A percentile compares a stretch with the other conserved stretches of the same genome.
These are phyloP conservation scores for Physeter macrocephalus DNA, from an alignment of 2,113 vertebrate genomes.

Conservation along the genomic window DNA sequence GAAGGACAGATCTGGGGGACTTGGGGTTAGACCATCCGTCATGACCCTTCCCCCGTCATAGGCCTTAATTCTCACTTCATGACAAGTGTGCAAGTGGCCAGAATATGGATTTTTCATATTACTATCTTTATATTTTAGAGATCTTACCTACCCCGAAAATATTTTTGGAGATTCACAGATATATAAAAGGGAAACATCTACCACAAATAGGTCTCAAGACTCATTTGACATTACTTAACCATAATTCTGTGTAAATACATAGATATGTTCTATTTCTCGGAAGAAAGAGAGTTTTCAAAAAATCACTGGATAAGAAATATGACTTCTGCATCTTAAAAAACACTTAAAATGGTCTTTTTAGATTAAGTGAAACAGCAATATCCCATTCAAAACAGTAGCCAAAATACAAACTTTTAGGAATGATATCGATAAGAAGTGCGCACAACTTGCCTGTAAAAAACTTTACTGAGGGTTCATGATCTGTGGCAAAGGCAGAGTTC, in stretches of 20 bases:
- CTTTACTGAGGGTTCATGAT: not conserved
- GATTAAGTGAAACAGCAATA: not conserved
- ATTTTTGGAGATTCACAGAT: not conserved
- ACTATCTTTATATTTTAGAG: not conserved
- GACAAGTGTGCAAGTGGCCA: not conserved
- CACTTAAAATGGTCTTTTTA: not conserved
- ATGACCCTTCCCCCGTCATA: not conserved
- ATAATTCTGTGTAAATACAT: not conserved
- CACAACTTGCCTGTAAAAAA: not conserved
- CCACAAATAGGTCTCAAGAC: not conserved
- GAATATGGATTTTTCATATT: not conserved
- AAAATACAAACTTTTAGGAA: not conserved
- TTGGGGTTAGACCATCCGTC: not conserved
- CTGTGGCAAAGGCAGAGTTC: not conserved
- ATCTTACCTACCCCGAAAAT: not conserved
- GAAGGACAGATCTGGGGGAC: not conserved
- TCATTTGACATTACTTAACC: not conserved
- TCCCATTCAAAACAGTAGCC: not conserved
- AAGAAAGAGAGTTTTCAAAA: not conserved
- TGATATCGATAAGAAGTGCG: not conserved
- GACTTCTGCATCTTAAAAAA: not conserved
- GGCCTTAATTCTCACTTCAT: not conserved
- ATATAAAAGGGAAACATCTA: not conserved
- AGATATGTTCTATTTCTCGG: not conserved
- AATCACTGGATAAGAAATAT: not conserved